These are phyloP conservation scores for Latheticus oryzae DNA, from an alignment of 2,888 invertebrate species.

Conservation along the genomic window DNA sequence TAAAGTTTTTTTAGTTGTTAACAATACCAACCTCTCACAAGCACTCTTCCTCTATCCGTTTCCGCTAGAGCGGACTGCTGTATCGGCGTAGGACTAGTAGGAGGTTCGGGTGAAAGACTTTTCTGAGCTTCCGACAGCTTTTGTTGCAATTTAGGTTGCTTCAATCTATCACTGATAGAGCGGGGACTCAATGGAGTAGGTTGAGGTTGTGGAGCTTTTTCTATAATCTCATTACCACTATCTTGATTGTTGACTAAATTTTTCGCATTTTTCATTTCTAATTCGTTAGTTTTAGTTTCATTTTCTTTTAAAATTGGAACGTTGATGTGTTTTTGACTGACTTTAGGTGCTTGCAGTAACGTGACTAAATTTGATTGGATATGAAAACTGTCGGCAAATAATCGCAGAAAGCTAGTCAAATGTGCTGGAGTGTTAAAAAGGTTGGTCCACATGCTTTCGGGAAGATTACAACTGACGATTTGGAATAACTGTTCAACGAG, in stretches of 20 bases:
- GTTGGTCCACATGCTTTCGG: slow-evolving; percentile 74
- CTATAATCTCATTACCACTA: slow-evolving; percentile 44
- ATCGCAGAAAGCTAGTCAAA: slow-evolving; percentile 88
- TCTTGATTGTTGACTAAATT: slow-evolving; percentile 50
- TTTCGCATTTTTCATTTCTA: slow-evolving; percentile 55
- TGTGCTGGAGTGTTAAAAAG: slow-evolving; percentile 93
- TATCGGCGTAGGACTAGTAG: slow-evolving; percentile 11
- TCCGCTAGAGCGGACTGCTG: slow-evolving; percentile 9
- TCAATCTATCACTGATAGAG: slow-evolving; percentile 61
- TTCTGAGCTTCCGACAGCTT: slow-evolving; percentile 55
- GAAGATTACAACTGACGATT: slow-evolving; percentile 74
- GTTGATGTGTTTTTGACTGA: slow-evolving; percentile 66
- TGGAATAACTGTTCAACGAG: slow-evolving; percentile 90
- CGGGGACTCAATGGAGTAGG: slow-evolving; percentile 51
- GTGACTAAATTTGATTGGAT: slow-evolving; percentile 92
- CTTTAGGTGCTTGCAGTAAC: slow-evolving; percentile 80
- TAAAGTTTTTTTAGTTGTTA: too few relatives aligned
- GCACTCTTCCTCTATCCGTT: too few relatives aligned
- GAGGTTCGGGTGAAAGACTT: slow-evolving; percentile 55
- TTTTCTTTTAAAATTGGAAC: slow-evolving; percentile 54
- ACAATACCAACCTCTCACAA: too few relatives aligned
- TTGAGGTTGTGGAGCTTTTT: slow-evolving; percentile 15
- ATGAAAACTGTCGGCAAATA: slow-evolving; percentile 95
- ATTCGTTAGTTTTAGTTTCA: slow-evolving; percentile 45
- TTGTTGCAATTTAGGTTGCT: slow-evolving; percentile 61